Evolutionary conservation across 2,888 invertebrate genomes (phyloP).

Genomic region (Mantis religiosa): DNA sequence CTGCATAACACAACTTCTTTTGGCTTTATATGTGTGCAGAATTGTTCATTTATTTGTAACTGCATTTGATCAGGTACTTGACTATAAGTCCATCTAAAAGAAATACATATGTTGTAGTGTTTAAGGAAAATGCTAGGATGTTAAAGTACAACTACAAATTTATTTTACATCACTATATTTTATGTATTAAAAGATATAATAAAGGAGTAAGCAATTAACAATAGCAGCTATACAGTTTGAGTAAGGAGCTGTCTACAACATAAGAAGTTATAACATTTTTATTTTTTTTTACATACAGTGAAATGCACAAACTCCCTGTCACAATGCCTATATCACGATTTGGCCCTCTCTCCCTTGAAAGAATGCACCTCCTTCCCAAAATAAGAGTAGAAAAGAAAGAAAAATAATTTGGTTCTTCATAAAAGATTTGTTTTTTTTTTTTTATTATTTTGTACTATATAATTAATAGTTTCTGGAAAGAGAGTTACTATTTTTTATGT

Average conservation of each 20-base stretch:
- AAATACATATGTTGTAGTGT: background rate
- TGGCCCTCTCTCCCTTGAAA: background rate
- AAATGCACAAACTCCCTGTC: background rate
- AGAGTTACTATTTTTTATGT: too few relatives aligned
- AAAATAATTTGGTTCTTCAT: background rate
- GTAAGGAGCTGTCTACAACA: background rate
- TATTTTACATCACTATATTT: background rate
- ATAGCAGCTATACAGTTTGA: background rate
- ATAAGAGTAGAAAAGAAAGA: background rate
- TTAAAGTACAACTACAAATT: background rate
- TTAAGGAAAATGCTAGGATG: background rate
- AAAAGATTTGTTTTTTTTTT: background rate
- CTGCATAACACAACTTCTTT: too few relatives aligned
- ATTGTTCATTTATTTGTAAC: too few relatives aligned
- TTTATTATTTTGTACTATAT: background rate
- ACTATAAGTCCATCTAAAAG: too few relatives aligned
- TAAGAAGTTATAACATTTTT: background rate
- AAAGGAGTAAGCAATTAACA: background rate
- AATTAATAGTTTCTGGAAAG: too few relatives aligned
- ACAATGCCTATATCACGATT: background rate
- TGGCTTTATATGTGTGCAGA: too few relatives aligned
- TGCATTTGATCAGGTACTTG: too few relatives aligned
- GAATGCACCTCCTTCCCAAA: background rate
- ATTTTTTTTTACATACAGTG: background rate
- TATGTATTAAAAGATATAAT: background rate